Evolutionary conservation across 2,797 vertebrate species (phyloP).

Genomic region (Protonibea diacanthus): DNA sequence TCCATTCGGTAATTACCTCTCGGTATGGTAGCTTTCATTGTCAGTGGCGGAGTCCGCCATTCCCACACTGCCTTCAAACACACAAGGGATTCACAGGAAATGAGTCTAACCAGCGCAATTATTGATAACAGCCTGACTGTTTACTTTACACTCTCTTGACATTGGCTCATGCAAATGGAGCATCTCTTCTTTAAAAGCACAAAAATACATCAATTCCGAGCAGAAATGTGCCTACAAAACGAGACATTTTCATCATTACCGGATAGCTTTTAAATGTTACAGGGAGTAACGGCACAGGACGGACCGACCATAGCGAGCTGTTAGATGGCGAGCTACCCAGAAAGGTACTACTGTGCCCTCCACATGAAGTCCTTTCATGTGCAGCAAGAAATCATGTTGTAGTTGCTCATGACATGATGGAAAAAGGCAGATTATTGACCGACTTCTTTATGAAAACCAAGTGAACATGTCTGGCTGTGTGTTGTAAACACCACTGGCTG

Average conservation of each 20-base stretch:
- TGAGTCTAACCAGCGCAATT: background rate
- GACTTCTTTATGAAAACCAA: conserved; percentile 5
- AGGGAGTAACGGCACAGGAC: background rate
- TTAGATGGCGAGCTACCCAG: background rate
- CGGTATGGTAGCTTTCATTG: background rate
- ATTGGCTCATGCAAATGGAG: background rate
- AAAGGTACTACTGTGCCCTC: background rate
- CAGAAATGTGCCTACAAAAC: background rate
- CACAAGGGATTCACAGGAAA: background rate
- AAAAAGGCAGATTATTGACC: conserved; percentile 4
- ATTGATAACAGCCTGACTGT: background rate
- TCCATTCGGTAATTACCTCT: background rate
- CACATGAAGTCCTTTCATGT: background rate
- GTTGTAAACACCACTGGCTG: background rate
- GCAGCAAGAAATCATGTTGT: background rate
- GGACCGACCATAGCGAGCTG: background rate
- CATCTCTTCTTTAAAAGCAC: background rate
- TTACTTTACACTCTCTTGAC: background rate
- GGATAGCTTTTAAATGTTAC: background rate
- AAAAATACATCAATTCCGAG: no score
- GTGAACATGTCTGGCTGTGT: background rate
- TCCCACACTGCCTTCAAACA: background rate
- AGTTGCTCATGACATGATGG: background rate
- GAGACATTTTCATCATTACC: background rate
- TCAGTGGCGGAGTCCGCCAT: background rate